Conservation (phyloP, 2,797 vertebrate genomes). For the Argentina silus region DNA sequence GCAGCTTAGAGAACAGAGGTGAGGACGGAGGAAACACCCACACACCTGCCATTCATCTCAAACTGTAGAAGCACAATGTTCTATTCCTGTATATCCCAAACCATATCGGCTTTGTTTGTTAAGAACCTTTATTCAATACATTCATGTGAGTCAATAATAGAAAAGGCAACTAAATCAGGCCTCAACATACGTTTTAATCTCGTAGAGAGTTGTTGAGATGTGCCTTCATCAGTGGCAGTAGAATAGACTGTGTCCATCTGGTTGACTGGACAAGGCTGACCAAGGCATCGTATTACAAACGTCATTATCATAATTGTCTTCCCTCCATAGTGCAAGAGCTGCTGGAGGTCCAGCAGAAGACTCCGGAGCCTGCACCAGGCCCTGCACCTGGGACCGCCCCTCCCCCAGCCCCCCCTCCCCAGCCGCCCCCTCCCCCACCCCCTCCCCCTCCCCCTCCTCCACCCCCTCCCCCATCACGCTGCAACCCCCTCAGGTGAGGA, state of each 20-base stretch:
- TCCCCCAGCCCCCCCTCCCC: conserved; percentile 66
- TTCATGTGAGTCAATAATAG: too few relatives aligned
- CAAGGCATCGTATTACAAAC: background rate
- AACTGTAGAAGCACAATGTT: background rate
- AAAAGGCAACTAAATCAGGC: too few relatives aligned
- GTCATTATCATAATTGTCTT: conserved; percentile 11
- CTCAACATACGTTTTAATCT: too few relatives aligned
- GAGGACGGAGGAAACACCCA: conserved; percentile 11
- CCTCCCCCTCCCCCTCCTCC: conserved; percentile 77
- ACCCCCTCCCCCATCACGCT: conserved; percentile 78
- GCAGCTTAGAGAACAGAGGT: conserved; percentile 73
- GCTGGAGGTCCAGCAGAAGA: conserved; percentile 61
- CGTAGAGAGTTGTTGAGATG: background rate
- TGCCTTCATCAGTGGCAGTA: background rate
- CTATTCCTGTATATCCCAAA: background rate
- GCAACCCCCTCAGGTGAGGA: conserved; percentile 82
- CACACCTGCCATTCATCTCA: background rate
- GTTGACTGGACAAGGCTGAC: background rate
- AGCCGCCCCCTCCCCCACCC: conserved; percentile 73
- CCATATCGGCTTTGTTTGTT: too few relatives aligned
- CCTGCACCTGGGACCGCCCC: conserved; percentile 58
- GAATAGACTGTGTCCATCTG: background rate
- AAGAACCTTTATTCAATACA: too few relatives aligned
- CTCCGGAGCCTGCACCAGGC: conserved; percentile 41
- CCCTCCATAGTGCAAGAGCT: conserved; percentile 68